Base-by-base conservation (phyloP, 2,113 vertebrate species). In the Petroica traversi region DNA sequence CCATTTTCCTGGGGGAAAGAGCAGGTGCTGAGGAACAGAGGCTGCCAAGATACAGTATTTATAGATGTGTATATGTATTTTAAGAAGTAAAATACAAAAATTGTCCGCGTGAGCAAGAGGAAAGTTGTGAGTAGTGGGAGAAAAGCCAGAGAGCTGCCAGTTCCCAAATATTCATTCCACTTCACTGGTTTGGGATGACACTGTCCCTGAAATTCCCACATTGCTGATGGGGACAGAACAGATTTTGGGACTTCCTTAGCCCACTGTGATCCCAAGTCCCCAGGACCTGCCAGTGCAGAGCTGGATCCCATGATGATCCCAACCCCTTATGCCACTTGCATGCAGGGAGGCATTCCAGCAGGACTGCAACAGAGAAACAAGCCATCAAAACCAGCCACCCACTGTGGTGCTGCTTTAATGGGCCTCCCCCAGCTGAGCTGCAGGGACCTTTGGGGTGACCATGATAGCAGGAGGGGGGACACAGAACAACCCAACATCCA, bases 31-130 rank as follows among this genome's bases (percentile, higher is more conserved):
- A 66, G 67, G 46, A 93, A 8, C 20, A 20, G 69, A 0, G 0
- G 52, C 61, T 87, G 96, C 94, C 89, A 72, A 73, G 84, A 85
- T 15, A 36, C 29, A 8, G 17, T 64, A 40, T 85, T 93, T 93
- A 89, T 66, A 87, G 25, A 51, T 0, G 0, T 12, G 15, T 5
- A 29, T 29, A 15, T 8, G 40, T 73, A 76, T 91, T 95, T 91
- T 67, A 92, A 94, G 89, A 79, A 92, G 54, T 71, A 76, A 92
- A 92, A 85, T 20, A 89, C 63, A 87, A 73, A 96, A 95, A 59
- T 55, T 19, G 28, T 23, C 71, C 52, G 34, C 2, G 1, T 57
- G 66, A 95, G 76, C 57, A 91, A 78, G 41, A 41, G 69, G 55
- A 68, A 88, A 73, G 91, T 93, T 7, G 0, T 10, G 49, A 84